Conservation (phyloP, 2,888 invertebrate species). For the Unio pictorum region DNA sequence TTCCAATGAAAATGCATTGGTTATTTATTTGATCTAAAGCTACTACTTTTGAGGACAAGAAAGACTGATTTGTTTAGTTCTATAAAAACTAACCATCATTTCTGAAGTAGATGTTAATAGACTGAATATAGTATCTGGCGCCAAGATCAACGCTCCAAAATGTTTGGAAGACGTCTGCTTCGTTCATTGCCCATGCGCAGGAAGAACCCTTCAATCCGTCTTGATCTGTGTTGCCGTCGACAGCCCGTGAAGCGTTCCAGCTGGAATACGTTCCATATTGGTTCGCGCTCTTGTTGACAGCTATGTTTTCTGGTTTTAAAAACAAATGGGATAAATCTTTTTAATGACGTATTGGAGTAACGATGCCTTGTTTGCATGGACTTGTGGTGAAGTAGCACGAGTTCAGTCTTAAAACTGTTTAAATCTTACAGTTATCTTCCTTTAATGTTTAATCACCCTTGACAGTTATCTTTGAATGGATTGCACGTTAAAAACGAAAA, state of each 20-base stretch:
- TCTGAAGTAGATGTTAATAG: constrained; percentile 40
- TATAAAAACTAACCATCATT: constrained; percentile 33
- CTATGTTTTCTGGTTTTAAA: constrained; percentile 36
- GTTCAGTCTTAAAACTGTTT: too few species aligned
- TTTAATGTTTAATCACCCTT: too few species aligned
- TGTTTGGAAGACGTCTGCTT: constrained; percentile 41
- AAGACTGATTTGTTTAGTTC: too few species aligned
- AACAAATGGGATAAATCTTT: neutral
- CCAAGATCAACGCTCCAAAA: constrained; percentile 50
- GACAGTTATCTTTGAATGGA: too few species aligned
- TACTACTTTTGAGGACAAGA: too few species aligned
- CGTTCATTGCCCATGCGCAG: constrained; percentile 42
- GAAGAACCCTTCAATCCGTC: constrained; percentile 36
- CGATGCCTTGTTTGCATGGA: neutral
- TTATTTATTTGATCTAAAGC: too few species aligned
- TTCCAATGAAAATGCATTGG: too few species aligned
- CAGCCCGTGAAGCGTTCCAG: constrained; percentile 38
- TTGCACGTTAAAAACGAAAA: too few species aligned
- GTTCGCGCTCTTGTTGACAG: constrained; percentile 32
- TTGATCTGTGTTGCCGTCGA: constrained; percentile 43
- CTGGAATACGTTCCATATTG: constrained; percentile 40
- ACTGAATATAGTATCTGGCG: constrained; percentile 24
- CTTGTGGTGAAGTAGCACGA: too few species aligned
- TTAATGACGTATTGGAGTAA: neutral
- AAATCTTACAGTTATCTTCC: too few species aligned